These are phyloP conservation scores for Eledone cirrhosa DNA, from an alignment of 2,888 invertebrate species.

Conservation along the genomic window DNA sequence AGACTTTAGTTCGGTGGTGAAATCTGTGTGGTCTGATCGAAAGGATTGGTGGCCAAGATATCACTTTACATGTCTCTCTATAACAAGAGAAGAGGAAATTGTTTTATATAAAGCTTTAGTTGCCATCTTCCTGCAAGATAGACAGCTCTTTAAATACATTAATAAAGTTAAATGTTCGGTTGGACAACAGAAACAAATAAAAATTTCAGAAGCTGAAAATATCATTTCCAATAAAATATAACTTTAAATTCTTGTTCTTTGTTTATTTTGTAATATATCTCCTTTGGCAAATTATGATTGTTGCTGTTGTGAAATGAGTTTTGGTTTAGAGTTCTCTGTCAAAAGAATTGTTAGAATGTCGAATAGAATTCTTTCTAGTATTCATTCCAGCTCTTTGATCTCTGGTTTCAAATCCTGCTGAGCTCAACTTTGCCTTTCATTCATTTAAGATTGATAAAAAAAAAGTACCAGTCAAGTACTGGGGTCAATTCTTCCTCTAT, in stretches of 20 bases:
- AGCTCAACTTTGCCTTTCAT: too few relatives aligned
- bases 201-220: neutral
- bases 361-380: neutral
- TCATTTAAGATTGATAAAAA: too few relatives aligned
- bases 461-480: too few relatives aligned
- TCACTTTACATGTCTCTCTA: neutral
- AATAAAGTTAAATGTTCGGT: neutral
- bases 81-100: neutral
- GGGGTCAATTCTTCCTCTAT: too few relatives aligned
- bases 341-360: neutral
- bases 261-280: too few relatives aligned
- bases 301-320: too few relatives aligned
- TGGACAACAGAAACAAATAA: too few relatives aligned
- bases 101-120: neutral
- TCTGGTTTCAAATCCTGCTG: too few relatives aligned
- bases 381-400: too few relatives aligned
- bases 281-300: too few relatives aligned
- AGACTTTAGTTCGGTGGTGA: neutral
- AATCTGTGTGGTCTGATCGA: slow-evolving; percentile 4
- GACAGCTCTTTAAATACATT: neutral
- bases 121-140: neutral
- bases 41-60: slow-evolving; percentile 7
- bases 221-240: too few relatives aligned
- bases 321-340: neutral
- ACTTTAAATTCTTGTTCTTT: too few relatives aligned